Percentiles rank a stretch among this genome's conserved stretches.
Evolutionary conservation across 2,888 invertebrate species (phyloP).

Genomic region (Stramonita haemastoma): DNA sequence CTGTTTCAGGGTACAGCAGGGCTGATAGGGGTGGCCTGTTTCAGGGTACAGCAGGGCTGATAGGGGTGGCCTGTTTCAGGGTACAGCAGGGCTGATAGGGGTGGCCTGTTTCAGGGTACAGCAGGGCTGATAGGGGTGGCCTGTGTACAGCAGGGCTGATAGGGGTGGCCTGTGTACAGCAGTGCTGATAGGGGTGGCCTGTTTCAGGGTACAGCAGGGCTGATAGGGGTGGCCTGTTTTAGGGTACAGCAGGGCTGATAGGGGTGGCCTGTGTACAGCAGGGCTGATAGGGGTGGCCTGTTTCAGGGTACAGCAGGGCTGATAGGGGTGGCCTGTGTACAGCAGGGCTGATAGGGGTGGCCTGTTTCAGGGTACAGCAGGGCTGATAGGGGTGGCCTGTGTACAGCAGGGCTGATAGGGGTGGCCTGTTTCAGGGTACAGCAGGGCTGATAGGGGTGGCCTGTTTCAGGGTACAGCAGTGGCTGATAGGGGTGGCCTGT

Average conservation of each 20-base stretch:
- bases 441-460: too few relatives aligned
- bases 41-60: slow-evolving; percentile 77
- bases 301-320: slow-evolving; percentile 77
- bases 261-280: too few relatives aligned
- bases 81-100: too few relatives aligned
- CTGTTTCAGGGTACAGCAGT: slow-evolving; percentile 77
- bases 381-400: too few relatives aligned
- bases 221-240: slow-evolving; percentile 52
- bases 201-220: slow-evolving; percentile 52
- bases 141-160: too few relatives aligned
- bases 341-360: too few relatives aligned
- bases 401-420: too few relatives aligned
- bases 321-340: too few relatives aligned
- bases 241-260: slow-evolving; percentile 77
- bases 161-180: slow-evolving; percentile 78
- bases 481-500: too few relatives aligned
- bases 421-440: slow-evolving; percentile 76
- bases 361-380: slow-evolving; percentile 76
- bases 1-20: slow-evolving; percentile 76
- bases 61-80: slow-evolving; percentile 76
- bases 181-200: slow-evolving; percentile 79
- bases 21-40: background rate
- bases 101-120: slow-evolving; percentile 76
- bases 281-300: too few relatives aligned
- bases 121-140: too few relatives aligned